Base-by-base conservation (phyloP, 2,113 vertebrate species). In the Heliornis fulica region DNA sequence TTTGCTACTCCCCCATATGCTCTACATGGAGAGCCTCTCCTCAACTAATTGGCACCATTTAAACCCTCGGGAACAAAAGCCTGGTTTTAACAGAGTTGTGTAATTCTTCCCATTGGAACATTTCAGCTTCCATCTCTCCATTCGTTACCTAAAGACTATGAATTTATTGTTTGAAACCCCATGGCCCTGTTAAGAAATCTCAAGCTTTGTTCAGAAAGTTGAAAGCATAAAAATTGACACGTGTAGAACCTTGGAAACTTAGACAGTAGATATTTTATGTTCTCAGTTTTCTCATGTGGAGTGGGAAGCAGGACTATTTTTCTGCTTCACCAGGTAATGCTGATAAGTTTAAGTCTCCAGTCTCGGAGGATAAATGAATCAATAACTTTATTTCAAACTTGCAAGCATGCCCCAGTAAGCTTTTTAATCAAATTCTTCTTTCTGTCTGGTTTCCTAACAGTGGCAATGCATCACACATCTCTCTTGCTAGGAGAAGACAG, bases 141-240 rank as follows among this genome's bases (percentile, higher is more conserved):
- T 15, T 17, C 5, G 25, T 40, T 64, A 38, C 36, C 56, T 60
- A 23, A 84, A 48, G 36, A 66, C 6, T 17, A 25, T 1, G 18
- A 48, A 71, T 19, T 51, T 72, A 38, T 19, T 77, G 31, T 28
- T 64, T 60, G 77, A 71, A 78, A 74, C 6, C 16, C 65, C 6
- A 3, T 46, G 72, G 54, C 32, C 38, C 43, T 61, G 51, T 59
- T 43, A 81, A 63, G 26, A 54, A 75, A 56, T 18, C 65, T 34
- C 64, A 46, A 59, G 64, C 16, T 51, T 60, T 34, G 9, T 61
- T 89, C 56, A 66, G 32, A 66, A 87, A 70, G 18, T 59, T 87
- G 38, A 50, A 22, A 90, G 22, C 0, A 1, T 36, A 41, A 79
- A 74, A 69, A 41, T 11, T 3, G 1, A 57, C 0, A 1, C 9